Base-by-base conservation (phyloP, 2,113 vertebrate species). In the Onychostruthus taczanowskii region DNA sequence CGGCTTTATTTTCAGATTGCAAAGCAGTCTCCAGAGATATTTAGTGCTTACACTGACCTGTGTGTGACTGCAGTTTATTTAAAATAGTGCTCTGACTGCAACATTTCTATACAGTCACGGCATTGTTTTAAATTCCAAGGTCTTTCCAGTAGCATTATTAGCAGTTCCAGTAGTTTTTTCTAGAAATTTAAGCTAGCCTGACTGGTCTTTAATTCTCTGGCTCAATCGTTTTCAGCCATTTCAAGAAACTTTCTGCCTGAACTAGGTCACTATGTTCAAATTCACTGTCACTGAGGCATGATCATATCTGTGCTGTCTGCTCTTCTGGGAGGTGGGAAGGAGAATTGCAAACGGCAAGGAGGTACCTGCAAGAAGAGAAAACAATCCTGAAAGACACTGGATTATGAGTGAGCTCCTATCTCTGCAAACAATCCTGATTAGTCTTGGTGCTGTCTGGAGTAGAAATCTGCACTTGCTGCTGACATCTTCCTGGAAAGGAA, bases 11-110 rank as follows among this genome's bases (percentile, higher is more conserved):
- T 93, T 85, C 78, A 59, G 70, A 90, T 74, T 83, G 46, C 37
- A 76, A 79, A 73, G 55, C 16, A 73, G 13, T 62, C 83, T 94
- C 88, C n/a, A 61, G 85, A 77, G 63, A 58, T 80, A 76, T 33
- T 85, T 72, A 83, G 67, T 39, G 39, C 37, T 73, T 80, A 68
- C 0, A 1, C 14, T 88, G 95, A 88, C 85, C 88, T 90, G 7
- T 46, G 5, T 62, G 35, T 84, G 67, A 93, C 83, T 86, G 63
- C 18, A 88, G 24, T 68, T 93, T 84, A 77, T 95, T 94, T 93
- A 86, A 95, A 92, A 90, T 50, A 90, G 18, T 49, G 69, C 23
- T 91, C 47, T 80, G 44, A 88, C 64, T 37, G 13, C 53, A 93
- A 50, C 14, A 2, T 86, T 76, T 92, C 39, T 83, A 11, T 69